Base-by-base conservation (phyloP, 2,797 vertebrate genomes). In the Lithobates pipiens region DNA sequence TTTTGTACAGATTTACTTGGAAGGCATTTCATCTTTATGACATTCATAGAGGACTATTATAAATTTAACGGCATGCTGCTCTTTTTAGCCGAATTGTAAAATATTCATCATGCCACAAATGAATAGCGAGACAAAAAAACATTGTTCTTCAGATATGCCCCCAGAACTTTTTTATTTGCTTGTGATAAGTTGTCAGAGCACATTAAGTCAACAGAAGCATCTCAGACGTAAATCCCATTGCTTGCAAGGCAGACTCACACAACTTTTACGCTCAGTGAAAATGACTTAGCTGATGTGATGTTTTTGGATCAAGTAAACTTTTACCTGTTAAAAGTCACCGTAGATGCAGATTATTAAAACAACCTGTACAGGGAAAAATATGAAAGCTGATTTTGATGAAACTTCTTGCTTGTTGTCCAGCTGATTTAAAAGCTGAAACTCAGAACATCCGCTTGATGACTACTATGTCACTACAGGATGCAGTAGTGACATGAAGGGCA, bases 111-210 rank as follows among this genome's bases (percentile, higher is more conserved):
- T 77, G 50, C 50, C 75, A 78, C 68, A 46, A 72, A 78, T 63
- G 34, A 84, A 84, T 63, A 69, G 65, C 46, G 54, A 29, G 76
- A 57, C n/a, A n/a, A 63, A 50, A 73, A 84, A 84, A 50, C 50
- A 78, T 44, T 78, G 76, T 84, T 63, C 68, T 77, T 63, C 46
- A 72, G 42, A 84, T 68, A 78, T 72, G 76, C 76, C 83, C 36
- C 50, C 36, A 73, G 76, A 77, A 84, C 68, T 63, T 84, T 63
- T 68, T 84, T 63, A 54, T 67, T 63, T 77, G 25, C 34, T 67
- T 84, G 25, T 77, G 76, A 84, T 72, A 78, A 78, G 36, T 32
- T 84, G 83, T 84, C 83, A 84, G 46, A 73, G 46, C 18, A n/a
- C 39, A 61, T 84, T 84, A 84, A 73, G 54, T 84, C 83, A 84